Evolutionary conservation across 2,888 invertebrate species (phyloP).

Genomic region (Chloroclysta siterata): DNA sequence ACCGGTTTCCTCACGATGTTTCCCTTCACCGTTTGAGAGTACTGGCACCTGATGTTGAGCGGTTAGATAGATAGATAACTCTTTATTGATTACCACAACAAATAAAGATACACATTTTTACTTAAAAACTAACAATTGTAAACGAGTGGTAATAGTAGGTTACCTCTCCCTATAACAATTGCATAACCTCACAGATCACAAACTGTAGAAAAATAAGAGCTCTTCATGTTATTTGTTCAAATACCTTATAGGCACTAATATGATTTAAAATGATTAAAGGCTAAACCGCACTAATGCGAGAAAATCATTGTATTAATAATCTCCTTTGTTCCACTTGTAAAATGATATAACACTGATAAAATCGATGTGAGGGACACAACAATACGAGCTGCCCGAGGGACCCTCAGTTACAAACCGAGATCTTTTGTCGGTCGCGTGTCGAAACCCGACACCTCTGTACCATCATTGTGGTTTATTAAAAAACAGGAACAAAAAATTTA

Average conservation of each 20-base stretch:
- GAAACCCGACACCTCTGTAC: slow-evolving; percentile 72
- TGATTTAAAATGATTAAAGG: slow-evolving; percentile 11
- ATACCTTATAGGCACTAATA: neutral
- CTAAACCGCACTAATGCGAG: slow-evolving; percentile 29
- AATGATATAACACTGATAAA: slow-evolving; percentile 70
- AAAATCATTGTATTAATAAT: slow-evolving; percentile 37
- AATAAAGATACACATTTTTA: no score
- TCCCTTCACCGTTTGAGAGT: no score
- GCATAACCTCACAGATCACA: no score
- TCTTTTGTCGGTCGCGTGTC: slow-evolving; percentile 67
- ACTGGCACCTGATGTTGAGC: no score
- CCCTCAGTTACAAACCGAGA: slow-evolving; percentile 56
- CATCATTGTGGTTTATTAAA: slow-evolving; percentile 67
- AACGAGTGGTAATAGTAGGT: no score
- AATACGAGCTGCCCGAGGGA: slow-evolving; percentile 60
- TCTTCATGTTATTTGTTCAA: neutral
- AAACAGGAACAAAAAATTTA: slow-evolving; percentile 50
- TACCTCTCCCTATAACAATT: no score
- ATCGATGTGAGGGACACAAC: slow-evolving; percentile 69
- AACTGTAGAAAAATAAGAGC: no score
- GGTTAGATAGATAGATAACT: no score
- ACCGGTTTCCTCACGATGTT: no score
- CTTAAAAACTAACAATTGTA: no score
- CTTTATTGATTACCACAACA: no score
- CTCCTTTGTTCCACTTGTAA: slow-evolving; percentile 61